Base-by-base conservation (phyloP, 2,888 invertebrate genomes). In the Aproaerema taeniolella region DNA sequence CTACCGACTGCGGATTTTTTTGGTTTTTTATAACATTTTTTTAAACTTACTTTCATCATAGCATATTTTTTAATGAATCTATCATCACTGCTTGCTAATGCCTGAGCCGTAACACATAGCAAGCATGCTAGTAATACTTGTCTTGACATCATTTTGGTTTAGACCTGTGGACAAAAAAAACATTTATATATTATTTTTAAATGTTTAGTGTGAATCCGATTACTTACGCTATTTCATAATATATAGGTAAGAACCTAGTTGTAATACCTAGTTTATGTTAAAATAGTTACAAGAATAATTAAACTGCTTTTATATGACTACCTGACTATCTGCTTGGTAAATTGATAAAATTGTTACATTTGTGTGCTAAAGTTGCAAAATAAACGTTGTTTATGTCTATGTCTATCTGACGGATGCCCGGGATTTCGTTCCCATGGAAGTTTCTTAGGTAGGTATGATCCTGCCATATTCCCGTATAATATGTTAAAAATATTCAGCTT, bases 1-100 rank as follows among this genome's bases (percentile, higher is more conserved):
- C 92, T 93, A 92, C 92, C 91, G 92, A 90, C 92, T 92, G 92
- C 92, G 93, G 63, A 0, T 2, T 45, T 61, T 74, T 80, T 67
- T 52, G 33, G 5, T 8, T 39, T 31, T 14, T 32, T 50, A 47
- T 42, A 30, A 42, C 1, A 30, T 30, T 14, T 33, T 16, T 26
- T 17, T 33, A 29, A 16, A 25, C 41, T 58, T 66, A 91, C 91
- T 89, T 92, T 92, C 88, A 91, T 88, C 89, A 91, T 90, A 12
- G 91, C 91, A 57, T 91, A 92, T 72, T 91, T 91, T 60, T 91
- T 91, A 59, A 92, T 88, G 58, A 91, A 91, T 55, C 88, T 88
- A 55, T 91, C 91, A 56, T 91, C 91, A 40, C 88, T 89, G 52
- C 89, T 88, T 16, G 88, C 88, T 44, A 89, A 68, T 1, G 78